Evolutionary conservation across 2,797 vertebrate species (phyloP).

Genomic region (Darevskia nairensis): DNA sequence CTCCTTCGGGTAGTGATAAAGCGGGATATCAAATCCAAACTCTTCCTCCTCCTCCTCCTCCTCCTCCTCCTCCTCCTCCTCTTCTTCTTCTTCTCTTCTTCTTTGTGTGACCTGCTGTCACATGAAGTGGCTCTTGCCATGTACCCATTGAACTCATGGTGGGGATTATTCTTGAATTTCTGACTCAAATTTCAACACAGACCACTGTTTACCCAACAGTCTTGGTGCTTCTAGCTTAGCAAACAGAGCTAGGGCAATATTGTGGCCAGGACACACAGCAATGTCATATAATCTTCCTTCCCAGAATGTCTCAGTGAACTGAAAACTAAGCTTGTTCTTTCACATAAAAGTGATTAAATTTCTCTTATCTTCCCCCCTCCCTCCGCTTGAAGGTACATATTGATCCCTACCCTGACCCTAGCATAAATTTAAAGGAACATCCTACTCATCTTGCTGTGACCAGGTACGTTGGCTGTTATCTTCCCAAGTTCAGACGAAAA

Average conservation of each 20-base stretch:
- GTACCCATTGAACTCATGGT: background rate
- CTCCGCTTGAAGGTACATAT: background rate
- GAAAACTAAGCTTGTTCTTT: background rate
- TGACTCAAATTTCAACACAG: background rate
- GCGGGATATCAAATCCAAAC: too few species aligned
- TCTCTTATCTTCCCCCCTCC: too few species aligned
- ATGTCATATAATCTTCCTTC: slow-evolving; percentile 17
- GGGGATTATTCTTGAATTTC: slow-evolving; percentile 5
- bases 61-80: too few species aligned
- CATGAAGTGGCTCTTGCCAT: background rate
- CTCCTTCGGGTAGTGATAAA: too few species aligned
- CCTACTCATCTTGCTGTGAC: background rate
- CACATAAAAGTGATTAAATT: background rate
- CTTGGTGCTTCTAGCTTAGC: background rate
- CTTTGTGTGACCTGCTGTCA: too few species aligned
- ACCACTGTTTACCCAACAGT: background rate
- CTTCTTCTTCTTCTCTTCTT: too few species aligned
- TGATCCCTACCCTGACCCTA: background rate
- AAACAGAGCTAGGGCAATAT: background rate
- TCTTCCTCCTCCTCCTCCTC: too few species aligned
- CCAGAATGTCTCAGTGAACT: slow-evolving; percentile 13
- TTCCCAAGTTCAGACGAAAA: fast-evolving
- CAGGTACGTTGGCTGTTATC: background rate
- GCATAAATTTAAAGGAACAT: background rate
- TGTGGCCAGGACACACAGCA: background rate